phyloP scores from a whole-genome alignment of 2,113 vertebrate species.

The Clarias magur region DNA sequence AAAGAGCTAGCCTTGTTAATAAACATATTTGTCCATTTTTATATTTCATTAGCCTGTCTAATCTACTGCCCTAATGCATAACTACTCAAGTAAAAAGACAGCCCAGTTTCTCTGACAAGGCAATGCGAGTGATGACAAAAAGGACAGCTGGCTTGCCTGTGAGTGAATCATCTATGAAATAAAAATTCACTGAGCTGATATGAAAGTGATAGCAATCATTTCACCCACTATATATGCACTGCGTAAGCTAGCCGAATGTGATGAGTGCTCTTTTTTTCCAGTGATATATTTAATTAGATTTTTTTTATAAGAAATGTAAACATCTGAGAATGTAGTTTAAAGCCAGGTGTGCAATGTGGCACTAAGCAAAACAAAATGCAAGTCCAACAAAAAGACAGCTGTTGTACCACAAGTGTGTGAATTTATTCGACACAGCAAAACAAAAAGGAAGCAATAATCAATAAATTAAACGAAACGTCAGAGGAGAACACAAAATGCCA shows the following conservation, averaged over 20 bases:
- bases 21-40: conserved; percentile 29
- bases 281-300: neutral
- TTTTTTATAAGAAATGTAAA: neutral
- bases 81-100: conserved; percentile 18
- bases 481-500: conserved; percentile 10
- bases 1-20: conserved; percentile 32
- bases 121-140: neutral
- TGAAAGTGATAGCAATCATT: neutral
- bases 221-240: neutral
- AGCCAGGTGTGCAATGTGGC: conserved; percentile 39
- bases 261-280: neutral
- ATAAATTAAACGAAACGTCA: conserved; percentile 29
- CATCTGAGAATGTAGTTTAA: conserved; percentile 15
- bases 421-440: conserved; percentile 30
- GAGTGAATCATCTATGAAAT: neutral
- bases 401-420: conserved; percentile 24
- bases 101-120: conserved; percentile 8
- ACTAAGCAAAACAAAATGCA: conserved; percentile 37
- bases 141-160: conserved; percentile 18
- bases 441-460: conserved; percentile 33
- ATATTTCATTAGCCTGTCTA: conserved; percentile 41
- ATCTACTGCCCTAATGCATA: conserved; percentile 16
- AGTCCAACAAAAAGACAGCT: conserved; percentile 45
- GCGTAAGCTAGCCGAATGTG: neutral
- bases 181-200: neutral